Evolutionary conservation across 2,797 vertebrate species (phyloP).

Genomic region (Masticophis lateralis): DNA sequence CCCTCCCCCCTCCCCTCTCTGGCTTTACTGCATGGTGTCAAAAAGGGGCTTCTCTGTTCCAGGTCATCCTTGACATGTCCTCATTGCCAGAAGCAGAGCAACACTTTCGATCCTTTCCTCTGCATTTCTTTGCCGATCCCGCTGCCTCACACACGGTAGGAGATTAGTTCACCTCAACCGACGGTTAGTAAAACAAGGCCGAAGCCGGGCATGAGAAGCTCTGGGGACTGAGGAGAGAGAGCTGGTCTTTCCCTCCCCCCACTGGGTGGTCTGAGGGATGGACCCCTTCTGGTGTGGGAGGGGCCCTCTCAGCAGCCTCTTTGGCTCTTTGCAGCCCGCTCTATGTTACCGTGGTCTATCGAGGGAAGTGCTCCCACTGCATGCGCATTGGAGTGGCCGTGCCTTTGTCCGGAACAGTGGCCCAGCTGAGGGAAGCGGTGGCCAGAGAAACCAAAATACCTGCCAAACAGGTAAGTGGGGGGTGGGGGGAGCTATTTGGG

Average conservation of each 20-base stretch:
- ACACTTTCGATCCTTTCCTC: slow-evolving; percentile 98
- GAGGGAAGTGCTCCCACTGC: slow-evolving; percentile 96
- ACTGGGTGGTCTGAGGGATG: neutral
- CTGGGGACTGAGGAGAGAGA: neutral
- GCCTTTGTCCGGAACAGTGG: slow-evolving; percentile 88
- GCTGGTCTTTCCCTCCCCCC: neutral
- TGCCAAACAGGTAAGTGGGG: slow-evolving; percentile 85
- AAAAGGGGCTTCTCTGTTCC: neutral
- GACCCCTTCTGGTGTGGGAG: neutral
- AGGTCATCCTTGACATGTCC: slow-evolving; percentile 98
- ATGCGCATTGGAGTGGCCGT: slow-evolving; percentile 95
- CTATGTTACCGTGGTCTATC: slow-evolving; percentile 94
- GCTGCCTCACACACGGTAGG: slow-evolving; percentile 88
- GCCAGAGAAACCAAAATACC: slow-evolving; percentile 96
- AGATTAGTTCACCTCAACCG: neutral
- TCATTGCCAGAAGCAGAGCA: slow-evolving; percentile 99
- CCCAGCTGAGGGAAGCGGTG: slow-evolving; percentile 89
- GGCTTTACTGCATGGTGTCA: neutral
- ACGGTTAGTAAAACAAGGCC: neutral
- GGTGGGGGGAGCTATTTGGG: neutral
- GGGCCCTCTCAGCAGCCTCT: neutral
- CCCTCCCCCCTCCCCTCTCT: neutral
- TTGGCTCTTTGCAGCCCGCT: slow-evolving; percentile 79
- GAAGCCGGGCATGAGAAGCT: neutral
- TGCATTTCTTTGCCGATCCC: slow-evolving; percentile 98